Percentiles rank a stretch among this genome's conserved stretches.
phyloP scores from a whole-genome alignment of 2,113 vertebrate genomes.

The Capra hircus region DNA sequence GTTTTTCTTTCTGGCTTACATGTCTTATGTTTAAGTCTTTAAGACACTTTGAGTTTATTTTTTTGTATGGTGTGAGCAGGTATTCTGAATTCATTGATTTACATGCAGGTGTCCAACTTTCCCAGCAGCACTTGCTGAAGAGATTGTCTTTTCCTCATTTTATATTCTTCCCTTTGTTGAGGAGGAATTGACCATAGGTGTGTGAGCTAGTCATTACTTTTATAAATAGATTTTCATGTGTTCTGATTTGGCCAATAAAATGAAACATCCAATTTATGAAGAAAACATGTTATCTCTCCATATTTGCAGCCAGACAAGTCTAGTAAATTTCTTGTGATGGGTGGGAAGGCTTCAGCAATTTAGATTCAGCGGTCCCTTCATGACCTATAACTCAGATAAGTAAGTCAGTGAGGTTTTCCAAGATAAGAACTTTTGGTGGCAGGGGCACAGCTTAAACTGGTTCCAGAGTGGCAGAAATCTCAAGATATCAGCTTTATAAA shows the following conservation, averaged over 20 bases:
- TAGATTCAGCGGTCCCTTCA: background rate
- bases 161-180: background rate
- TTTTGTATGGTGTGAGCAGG: background rate
- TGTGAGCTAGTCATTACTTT: background rate
- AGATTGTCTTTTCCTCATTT: background rate
- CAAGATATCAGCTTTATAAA: background rate
- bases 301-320: background rate
- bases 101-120: background rate
- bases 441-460: background rate
- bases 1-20: too few species aligned
- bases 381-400: background rate
- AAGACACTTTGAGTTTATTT: background rate
- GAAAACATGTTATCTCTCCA: background rate
- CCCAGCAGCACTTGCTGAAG: background rate
- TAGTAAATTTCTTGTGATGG: background rate
- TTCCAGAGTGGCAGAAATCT: background rate
- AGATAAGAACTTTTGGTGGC: background rate
- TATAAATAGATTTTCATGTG: background rate
- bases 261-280: background rate
- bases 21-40: background rate
- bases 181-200: background rate
- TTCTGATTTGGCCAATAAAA: background rate
- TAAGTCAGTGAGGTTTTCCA: background rate
- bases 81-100: background rate
- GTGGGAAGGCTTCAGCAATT: background rate